Base-by-base conservation (phyloP, 2,797 vertebrate species). In the Lophotriccus pileatus region DNA sequence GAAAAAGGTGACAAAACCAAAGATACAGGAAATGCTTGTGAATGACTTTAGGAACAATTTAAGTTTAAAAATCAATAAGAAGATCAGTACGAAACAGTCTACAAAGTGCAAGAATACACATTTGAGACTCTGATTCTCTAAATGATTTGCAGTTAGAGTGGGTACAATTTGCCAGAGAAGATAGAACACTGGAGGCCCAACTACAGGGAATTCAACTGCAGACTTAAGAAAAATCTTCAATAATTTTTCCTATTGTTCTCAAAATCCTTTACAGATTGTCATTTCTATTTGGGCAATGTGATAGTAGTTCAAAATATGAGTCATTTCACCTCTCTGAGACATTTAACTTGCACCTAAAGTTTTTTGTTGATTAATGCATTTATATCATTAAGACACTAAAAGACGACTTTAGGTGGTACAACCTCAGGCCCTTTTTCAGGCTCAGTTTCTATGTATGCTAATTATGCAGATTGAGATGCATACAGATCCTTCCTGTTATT, bases 1-100 rank as follows among this genome's bases (percentile, higher is more conserved):
- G 24, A 36, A 88, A 70, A 84, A 32, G 6, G 1, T 13, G 8
- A 12, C 5, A 34, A 69, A 76, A 7, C 0, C 0, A 46, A 66
- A 68, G 23, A 56, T 53, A 64, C 1, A 52, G 62, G 11, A 74
- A 5, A 56, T 52, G 5, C 15, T 6, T 58, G 8, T 72, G 59
- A 66, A 84, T 14, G 25, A 62, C 4, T 43, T 66, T 64, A 77
- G 50, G 5, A 80, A 41, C 77, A 74, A 47, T 27, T 86, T 63
- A 58, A 41, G 7, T 59, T 46, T 70, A 37, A 18, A 74, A 82
- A 76, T 37, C 24, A 62, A 9, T 15, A 18, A 62, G n/a, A 80
- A 36, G 14, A 67, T 59, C 23, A 55, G 6, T 43, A 36, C 50
- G 36, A 66, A 84, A 66, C 8, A 28, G 3, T 25, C 28, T 63